Evolutionary conservation across 2,113 vertebrate species (phyloP).

Genomic region (Alexandromys fortis): DNA sequence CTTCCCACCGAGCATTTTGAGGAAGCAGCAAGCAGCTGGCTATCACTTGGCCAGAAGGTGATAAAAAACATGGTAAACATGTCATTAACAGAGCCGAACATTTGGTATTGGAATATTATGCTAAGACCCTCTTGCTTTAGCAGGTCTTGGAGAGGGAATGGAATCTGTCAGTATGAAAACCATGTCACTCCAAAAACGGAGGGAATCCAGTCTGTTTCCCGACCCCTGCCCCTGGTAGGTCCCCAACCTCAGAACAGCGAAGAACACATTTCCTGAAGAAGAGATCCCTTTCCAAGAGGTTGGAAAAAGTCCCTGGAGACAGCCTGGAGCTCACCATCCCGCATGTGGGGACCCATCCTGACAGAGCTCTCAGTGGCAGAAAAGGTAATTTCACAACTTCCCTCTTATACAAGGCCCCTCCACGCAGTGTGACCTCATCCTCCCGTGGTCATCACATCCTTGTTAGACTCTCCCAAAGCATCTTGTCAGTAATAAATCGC

Average conservation of each 20-base stretch:
- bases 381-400: slow-evolving; percentile 35
- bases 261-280: neutral
- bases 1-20: slow-evolving; percentile 21
- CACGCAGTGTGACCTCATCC: slow-evolving; percentile 68
- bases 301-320: neutral
- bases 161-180: slow-evolving; percentile 56
- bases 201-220: slow-evolving; percentile 3
- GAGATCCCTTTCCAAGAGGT: neutral
- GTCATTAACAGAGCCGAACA: slow-evolving; percentile 73
- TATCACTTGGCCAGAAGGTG: slow-evolving; percentile 79
- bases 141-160: slow-evolving; percentile 67
- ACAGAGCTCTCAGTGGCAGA: neutral
- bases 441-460: slow-evolving; percentile 46
- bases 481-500: slow-evolving; percentile 82
- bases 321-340: neutral
- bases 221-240: slow-evolving; percentile 8
- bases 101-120: slow-evolving; percentile 77
- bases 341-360: neutral
- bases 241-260: neutral
- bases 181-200: slow-evolving; percentile 47
- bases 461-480: slow-evolving; percentile 69
- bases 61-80: slow-evolving; percentile 78
- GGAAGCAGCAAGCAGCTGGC: neutral
- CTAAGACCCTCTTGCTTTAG: slow-evolving; percentile 71
- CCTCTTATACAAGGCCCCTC: slow-evolving; percentile 54